A percentile compares a stretch with the other conserved stretches of the same genome.
Conservation (phyloP, 2,888 invertebrate genomes). For the Philopedon plagiatum region DNA sequence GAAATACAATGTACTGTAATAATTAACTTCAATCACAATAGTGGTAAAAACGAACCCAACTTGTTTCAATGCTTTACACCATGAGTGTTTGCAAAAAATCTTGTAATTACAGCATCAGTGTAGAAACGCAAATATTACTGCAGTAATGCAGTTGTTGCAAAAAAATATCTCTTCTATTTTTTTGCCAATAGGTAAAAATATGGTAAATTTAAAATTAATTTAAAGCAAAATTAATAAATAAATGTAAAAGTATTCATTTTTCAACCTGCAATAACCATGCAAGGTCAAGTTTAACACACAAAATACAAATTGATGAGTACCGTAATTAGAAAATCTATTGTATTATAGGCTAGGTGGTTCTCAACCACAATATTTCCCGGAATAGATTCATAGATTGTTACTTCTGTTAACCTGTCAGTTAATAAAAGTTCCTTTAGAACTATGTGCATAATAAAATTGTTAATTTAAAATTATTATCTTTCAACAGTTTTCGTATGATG, state of each 20-base stretch:
- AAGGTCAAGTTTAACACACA: constrained; percentile 30
- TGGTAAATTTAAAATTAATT: no score
- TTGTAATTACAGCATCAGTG: no score
- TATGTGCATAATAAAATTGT: constrained; percentile 7
- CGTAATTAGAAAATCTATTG: constrained; percentile 22
- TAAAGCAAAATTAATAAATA: no score
- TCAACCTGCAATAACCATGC: constrained; percentile 1
- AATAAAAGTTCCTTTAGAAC: neutral
- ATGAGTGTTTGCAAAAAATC: no score
- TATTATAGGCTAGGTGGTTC: neutral
- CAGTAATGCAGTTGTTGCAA: no score
- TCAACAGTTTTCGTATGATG: neutral
- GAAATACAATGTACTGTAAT: no score
- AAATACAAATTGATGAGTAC: constrained; percentile 8
- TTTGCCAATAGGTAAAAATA: no score
- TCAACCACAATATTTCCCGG: constrained; percentile 14
- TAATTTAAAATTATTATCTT: neutral
- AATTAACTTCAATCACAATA: no score
- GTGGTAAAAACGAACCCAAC: no score
- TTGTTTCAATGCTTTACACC: no score
- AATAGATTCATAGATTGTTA: constrained; percentile 22
- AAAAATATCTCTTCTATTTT: no score
- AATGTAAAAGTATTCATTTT: neutral
- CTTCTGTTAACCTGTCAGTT: constrained; percentile 6
- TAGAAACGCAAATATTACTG: no score